Conservation (phyloP, 2,113 vertebrate species). For the Thymallus thymallus region DNA sequence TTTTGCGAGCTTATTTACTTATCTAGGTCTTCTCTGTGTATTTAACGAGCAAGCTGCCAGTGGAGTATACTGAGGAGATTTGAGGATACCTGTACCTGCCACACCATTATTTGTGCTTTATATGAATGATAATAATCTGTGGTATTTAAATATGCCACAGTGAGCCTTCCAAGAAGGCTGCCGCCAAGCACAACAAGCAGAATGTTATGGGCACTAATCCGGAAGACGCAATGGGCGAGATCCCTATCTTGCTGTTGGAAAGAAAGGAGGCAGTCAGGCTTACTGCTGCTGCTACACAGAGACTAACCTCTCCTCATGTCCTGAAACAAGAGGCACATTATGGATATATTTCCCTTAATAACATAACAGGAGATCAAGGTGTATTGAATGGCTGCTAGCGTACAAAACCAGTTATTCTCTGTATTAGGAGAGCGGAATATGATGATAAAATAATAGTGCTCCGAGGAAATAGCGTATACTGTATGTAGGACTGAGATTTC, state of each 20-base stretch:
- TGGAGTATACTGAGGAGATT: constrained; percentile 14
- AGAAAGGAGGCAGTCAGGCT: constrained; percentile 16
- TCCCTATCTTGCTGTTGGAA: constrained; percentile 29
- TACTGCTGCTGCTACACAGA: background rate
- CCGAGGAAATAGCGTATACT: constrained; percentile 11
- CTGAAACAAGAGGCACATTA: constrained; percentile 7
- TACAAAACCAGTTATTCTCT: background rate
- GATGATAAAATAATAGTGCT: constrained; percentile 24
- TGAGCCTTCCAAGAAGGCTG: constrained; percentile 34
- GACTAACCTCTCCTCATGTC: background rate
- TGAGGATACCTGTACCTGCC: constrained; percentile 37
- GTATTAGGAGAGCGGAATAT: constrained; percentile 22
- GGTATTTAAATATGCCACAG: constrained; percentile 37
- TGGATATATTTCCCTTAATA: constrained; percentile 21
- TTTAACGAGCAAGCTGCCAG: constrained; percentile 1
- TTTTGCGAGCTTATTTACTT: background rate
- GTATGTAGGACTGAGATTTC: too few relatives aligned
- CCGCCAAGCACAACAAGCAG: constrained; percentile 39
- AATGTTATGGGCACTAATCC: constrained; percentile 41
- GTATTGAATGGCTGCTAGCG: background rate
- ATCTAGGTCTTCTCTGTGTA: constrained; percentile 13
- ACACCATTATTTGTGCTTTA: constrained; percentile 45
- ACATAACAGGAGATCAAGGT: constrained; percentile 23
- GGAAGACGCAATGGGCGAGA: constrained; percentile 25
- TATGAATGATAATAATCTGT: constrained; percentile 35